Evolutionary conservation across 2,797 vertebrate genomes (phyloP), one percentile per base, ranked within the genome.

Genomic region (Pelochelys cantorii): DNA sequence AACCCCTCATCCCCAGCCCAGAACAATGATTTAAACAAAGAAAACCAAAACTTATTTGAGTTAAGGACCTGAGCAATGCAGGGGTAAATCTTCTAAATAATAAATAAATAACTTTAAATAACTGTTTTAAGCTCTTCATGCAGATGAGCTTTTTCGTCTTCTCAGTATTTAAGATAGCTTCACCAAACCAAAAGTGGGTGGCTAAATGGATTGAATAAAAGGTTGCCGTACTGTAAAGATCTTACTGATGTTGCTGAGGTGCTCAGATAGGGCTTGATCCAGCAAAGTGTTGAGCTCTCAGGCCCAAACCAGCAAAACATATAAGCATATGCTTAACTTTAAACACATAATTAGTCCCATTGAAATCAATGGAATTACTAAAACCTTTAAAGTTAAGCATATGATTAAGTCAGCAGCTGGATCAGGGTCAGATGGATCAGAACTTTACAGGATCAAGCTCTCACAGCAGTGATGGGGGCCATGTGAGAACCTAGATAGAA

Each of bases 61-160:
- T 37, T 37, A 37, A 37, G 37, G 37, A 37, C 37, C 37, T 37
- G 37, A 37, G 37, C 37, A 37, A 37, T 37, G 37, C 37, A 37
- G 37, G 37, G 37, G 37, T 37, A 37, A 37, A 37, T 37, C 37
- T 37, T 37, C 37, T 37, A 37, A 37, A 37, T 79, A n/a, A 10
- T 68, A n/a, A 87, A 93, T 95, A 94, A 42, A 3, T 2, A 34
- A 81, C 11, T 17, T 93, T 87, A 56, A n/a, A n/a, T n/a, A n/a
- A 83, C 14, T 31, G 37, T 6, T 3, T 82, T 84, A 89, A 79
- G 93, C 6, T 65, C 7, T 84, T 56, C 54, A 1, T 52, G 29
- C 5, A 85, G 42, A 75, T 8, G 84, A 78, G 75, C 91, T 93
- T 9, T 92, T 89, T 92, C 74, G 22, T 29, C 80, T 31, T 56